Evolutionary conservation across 1,140 invertebrate genomes (phyloP).

Genomic region (Drosophila paulistorum): DNA sequence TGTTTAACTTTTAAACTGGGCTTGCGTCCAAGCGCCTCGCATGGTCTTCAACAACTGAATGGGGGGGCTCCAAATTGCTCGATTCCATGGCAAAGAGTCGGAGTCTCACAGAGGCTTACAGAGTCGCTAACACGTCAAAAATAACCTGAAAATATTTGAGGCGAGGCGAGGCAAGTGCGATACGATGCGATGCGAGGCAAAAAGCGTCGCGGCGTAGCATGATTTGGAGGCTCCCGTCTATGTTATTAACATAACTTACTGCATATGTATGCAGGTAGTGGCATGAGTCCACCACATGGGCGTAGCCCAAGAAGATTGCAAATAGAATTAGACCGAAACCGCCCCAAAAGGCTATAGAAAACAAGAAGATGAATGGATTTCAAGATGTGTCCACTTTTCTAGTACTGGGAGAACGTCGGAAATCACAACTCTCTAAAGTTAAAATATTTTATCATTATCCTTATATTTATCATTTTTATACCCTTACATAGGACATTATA

Average conservation of each 20-base stretch:
- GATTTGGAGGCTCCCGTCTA: slow-evolving; percentile 13
- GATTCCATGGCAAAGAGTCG: slow-evolving; percentile 35
- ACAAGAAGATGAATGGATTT: too few species aligned
- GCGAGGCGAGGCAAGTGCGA: not conserved
- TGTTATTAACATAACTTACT: slow-evolving; percentile 56
- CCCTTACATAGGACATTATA: too few species aligned
- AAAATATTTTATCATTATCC: too few species aligned
- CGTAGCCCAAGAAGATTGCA: not conserved
- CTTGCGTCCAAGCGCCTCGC: slow-evolving; percentile 68
- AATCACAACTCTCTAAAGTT: too few species aligned
- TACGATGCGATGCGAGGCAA: not conserved
- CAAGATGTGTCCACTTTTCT: too few species aligned
- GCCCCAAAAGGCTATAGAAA: too few species aligned
- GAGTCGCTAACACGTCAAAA: slow-evolving; percentile 71
- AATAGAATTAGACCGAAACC: too few species aligned
- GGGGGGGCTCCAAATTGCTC: slow-evolving; percentile 33
- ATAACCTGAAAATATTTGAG: slow-evolving; percentile 53
- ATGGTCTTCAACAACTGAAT: slow-evolving; percentile 69
- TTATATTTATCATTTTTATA: too few species aligned
- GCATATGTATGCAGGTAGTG: slow-evolving; percentile 48
- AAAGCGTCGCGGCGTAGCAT: slow-evolving; percentile 2
- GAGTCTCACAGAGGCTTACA: slow-evolving; percentile 17
- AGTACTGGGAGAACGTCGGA: too few species aligned
- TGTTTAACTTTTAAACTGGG: slow-evolving; percentile 21
- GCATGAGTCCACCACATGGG: slow-evolving; percentile 5